Percentiles rank a stretch among this genome's conserved stretches.
These are phyloP conservation scores for Cyanoramphus novaezelandiae DNA, from an alignment of 2,113 vertebrate genomes.

Conservation along the genomic window DNA sequence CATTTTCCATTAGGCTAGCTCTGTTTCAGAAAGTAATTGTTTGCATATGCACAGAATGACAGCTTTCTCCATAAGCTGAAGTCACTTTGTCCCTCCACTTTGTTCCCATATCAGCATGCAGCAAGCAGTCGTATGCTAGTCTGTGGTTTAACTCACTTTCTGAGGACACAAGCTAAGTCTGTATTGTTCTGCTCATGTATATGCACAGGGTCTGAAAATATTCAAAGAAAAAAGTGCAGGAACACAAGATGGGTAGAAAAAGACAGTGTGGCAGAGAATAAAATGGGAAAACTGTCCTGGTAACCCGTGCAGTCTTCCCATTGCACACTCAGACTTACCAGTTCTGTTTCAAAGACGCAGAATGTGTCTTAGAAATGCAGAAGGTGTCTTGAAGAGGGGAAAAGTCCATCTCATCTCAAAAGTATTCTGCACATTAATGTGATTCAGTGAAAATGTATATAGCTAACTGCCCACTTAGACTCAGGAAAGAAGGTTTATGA, in stretches of 20 bases:
- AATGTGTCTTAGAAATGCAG: background rate
- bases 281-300: background rate
- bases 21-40: background rate
- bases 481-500: background rate
- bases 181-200: background rate
- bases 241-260: background rate
- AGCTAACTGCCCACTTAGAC: background rate
- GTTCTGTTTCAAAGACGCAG: background rate
- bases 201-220: background rate
- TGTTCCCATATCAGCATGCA: background rate
- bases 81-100: background rate
- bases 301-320: background rate
- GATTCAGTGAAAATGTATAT: background rate
- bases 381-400: background rate
- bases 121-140: background rate
- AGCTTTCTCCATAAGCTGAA: background rate
- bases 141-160: background rate
- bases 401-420: background rate
- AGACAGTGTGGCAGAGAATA: background rate
- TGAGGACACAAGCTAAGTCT: background rate
- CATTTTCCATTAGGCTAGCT: conserved; percentile 12
- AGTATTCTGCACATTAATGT: background rate
- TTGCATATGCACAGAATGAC: background rate
- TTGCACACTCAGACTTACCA: background rate
- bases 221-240: background rate